A percentile compares a stretch with the other conserved stretches of the same genome.
phyloP scores from a whole-genome alignment of 2,113 vertebrate genomes.

The Tetrao urogallus region DNA sequence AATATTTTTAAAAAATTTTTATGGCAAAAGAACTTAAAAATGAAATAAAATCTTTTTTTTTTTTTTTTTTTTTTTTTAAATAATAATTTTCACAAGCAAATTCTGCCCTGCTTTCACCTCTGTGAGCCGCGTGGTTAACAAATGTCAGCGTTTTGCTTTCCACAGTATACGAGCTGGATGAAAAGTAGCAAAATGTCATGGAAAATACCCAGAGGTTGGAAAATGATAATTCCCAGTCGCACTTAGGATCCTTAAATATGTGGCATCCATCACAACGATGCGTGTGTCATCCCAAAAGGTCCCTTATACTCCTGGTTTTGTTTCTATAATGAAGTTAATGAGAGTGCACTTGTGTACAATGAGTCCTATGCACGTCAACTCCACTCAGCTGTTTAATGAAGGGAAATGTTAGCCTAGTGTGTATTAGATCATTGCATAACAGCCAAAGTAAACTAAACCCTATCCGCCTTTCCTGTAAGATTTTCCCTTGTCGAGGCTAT shows the following conservation, averaged over 20 bases:
- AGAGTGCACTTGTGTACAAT: rapidly evolving
- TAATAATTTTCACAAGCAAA: neutral
- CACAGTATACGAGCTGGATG: rapidly evolving
- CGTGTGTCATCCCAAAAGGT: rapidly evolving
- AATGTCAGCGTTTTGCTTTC: rapidly evolving
- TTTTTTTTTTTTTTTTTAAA: rapidly evolving
- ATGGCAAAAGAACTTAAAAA: no score
- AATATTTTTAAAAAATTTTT: no score
- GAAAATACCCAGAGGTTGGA: neutral
- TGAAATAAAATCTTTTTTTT: neutral
- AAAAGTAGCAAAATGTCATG: rapidly evolving
- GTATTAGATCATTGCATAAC: neutral
- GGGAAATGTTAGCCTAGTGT: rapidly evolving
- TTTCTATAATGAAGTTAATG: neutral
- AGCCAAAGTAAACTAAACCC: neutral
- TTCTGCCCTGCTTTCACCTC: rapidly evolving
- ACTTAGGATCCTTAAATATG: rapidly evolving
- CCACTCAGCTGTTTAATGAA: neutral
- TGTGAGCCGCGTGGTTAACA: neutral
- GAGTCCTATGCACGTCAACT: rapidly evolving
- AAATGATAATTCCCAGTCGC: neutral
- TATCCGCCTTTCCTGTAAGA: neutral
- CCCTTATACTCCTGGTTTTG: neutral
- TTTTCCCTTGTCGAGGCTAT: neutral
- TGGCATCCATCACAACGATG: rapidly evolving